Evolutionary conservation across 2,113 vertebrate species (phyloP), one percentile per base, ranked within the genome.

Genomic region (Lamprotornis superbus): DNA sequence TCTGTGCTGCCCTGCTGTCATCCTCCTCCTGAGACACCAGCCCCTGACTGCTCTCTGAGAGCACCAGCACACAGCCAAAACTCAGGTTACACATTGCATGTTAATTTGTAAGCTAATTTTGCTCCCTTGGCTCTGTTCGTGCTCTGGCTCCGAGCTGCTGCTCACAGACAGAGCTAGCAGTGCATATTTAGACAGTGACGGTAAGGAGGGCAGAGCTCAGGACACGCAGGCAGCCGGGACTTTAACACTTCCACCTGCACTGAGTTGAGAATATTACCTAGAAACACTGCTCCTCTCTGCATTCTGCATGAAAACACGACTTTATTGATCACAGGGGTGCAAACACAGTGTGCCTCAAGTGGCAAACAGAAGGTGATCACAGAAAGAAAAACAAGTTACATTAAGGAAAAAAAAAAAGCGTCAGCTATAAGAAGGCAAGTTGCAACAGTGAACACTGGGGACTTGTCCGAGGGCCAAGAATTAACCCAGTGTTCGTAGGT

Each of bases 381-480:
- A 55, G 49, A 71, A 87, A 82, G 87, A 55, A 93, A 97, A 93
- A 83, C 55, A 91, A 78, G 44, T 63, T 88, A 49, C 31, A 61
- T 35, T 6, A 23, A 17, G n/a, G n/a, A 52, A 8, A 39, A 40
- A 13, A 37, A 23, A 28, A 35, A n/a, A 18, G 3, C 61, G n/a
- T 70, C 75, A 78, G 60, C 55, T 76, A 39, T 28, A 87, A 81
- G 49, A 73, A 88, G 81, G 71, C 97, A 96, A 93, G 93, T 93
- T 89, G 61, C 53, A 96, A 95, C 97, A 97, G n/a, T 28, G 85
- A 96, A 60, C 61, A 23, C 61, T 25, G 47, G 55, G 78, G 77
- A 91, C 81, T 94, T 97, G 97, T 94, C 85, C 88, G 64, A 82
- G 86, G 61, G 90, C 96, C 95, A 97, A 83, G 67, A 90, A 33